A percentile compares a stretch with the other conserved stretches of the same genome.
These are phyloP conservation scores for Nephrotoma appendiculata DNA, from an alignment of 2,888 invertebrate species.

Conservation along the genomic window DNA sequence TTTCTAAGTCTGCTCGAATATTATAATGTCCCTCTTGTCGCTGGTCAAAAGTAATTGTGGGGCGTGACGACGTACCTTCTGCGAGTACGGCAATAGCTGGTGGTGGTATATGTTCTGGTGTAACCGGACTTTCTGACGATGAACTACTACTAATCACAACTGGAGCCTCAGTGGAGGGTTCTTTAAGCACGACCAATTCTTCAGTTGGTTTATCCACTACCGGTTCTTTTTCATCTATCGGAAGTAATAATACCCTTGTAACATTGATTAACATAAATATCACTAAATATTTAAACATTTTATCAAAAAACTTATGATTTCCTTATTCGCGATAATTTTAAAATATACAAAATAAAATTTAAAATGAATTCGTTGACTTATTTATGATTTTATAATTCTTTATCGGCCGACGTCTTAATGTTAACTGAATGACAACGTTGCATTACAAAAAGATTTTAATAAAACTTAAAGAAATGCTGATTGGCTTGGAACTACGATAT, in stretches of 20 bases:
- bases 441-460: background rate
- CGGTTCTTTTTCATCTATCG: background rate
- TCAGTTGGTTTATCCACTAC: background rate
- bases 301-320: background rate
- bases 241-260: background rate
- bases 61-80: conserved; percentile 16
- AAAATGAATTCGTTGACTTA: background rate
- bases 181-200: background rate
- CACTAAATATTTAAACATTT: background rate
- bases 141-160: background rate
- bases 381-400: background rate
- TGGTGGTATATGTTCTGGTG: conserved; percentile 13
- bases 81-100: conserved; percentile 14
- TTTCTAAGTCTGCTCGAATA: conserved; percentile 57
- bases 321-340: background rate
- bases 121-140: background rate
- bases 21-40: conserved; percentile 65
- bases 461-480: background rate
- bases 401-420: background rate
- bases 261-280: background rate
- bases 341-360: background rate
- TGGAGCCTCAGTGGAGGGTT: background rate
- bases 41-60: conserved; percentile 38
- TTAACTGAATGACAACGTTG: conserved; percentile 1
- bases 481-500: background rate